These are phyloP conservation scores for Monoplex corrugatus DNA, from an alignment of 2,888 invertebrate species.

Conservation along the genomic window DNA sequence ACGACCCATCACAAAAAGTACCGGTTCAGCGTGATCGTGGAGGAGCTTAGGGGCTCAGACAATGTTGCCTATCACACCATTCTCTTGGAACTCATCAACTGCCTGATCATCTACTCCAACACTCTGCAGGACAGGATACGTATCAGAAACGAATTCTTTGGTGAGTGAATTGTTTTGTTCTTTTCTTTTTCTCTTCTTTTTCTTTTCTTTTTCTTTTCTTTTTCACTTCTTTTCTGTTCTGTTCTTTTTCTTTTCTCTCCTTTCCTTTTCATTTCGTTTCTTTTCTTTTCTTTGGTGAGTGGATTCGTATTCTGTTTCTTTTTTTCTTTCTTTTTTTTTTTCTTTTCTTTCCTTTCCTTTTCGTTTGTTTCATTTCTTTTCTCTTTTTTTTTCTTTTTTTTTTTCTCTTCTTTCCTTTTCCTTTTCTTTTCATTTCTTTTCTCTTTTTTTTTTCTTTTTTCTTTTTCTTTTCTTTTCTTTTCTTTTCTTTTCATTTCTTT, in stretches of 20 bases:
- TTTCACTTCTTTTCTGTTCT: neutral
- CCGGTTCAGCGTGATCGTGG: constrained; percentile 92
- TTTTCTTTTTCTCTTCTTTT: neutral
- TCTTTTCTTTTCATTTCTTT: no score
- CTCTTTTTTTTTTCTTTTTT: neutral
- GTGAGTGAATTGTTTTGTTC: constrained; percentile 84
- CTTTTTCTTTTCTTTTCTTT: neutral
- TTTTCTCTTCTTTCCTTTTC: neutral
- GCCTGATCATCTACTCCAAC: constrained; percentile 94
- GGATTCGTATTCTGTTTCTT: neutral
- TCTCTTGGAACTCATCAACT: constrained; percentile 96
- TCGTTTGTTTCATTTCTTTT: neutral
- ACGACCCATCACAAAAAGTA: constrained; percentile 92
- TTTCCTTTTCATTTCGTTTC: neutral
- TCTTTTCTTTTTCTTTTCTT: neutral
- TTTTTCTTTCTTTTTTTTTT: neutral
- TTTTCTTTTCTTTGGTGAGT: no score
- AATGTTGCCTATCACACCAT: constrained; percentile 94
- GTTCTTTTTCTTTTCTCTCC: neutral
- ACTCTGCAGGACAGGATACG: constrained; percentile 92
- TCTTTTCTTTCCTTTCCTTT: neutral
- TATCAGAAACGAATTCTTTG: constrained; percentile 96
- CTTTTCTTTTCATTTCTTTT: neutral
- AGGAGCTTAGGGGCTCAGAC: constrained; percentile 90
- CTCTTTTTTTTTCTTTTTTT: neutral